Conservation (phyloP, 2,888 invertebrate species). For the Lasioglossum oenotherae region DNA sequence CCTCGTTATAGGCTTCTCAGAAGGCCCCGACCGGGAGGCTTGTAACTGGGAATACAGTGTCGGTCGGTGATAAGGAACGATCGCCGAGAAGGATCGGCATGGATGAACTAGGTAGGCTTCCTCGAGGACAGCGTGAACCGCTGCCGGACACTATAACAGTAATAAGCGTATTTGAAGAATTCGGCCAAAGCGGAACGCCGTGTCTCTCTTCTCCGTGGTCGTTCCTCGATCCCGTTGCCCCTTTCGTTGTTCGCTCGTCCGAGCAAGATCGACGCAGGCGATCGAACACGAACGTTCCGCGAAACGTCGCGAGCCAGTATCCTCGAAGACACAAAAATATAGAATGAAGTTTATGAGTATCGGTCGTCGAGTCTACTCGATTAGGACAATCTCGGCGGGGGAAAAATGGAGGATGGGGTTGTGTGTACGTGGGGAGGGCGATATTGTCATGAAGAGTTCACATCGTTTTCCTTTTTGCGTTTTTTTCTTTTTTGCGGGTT, state of each 20-base stretch:
- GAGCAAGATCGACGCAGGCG: conserved; percentile 30
- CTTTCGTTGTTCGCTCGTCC: neutral
- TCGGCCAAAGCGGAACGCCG: conserved; percentile 52
- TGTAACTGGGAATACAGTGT: neutral
- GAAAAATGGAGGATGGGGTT: neutral
- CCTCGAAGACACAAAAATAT: conserved; percentile 50
- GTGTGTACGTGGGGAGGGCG: conserved; percentile 36
- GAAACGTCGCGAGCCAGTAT: conserved; percentile 40
- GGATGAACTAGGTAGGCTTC: conserved; percentile 21
- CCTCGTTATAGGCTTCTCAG: neutral
- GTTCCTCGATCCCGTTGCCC: conserved; percentile 5
- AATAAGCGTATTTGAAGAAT: conserved; percentile 68
- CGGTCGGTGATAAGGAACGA: neutral
- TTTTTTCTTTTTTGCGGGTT: neutral
- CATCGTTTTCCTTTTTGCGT: conserved; percentile 2
- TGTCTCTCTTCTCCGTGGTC: conserved; percentile 21
- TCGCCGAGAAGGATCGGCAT: conserved; percentile 3
- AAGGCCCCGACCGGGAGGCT: neutral
- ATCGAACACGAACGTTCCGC: neutral
- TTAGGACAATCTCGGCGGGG: conserved; percentile 49
- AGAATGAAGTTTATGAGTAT: conserved; percentile 37
- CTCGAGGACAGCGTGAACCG: neutral
- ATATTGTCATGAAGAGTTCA: conserved; percentile 70
- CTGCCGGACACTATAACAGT: conserved; percentile 46
- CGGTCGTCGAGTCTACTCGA: conserved; percentile 43